Evolutionary conservation across 1,140 invertebrate species (phyloP).

Genomic region (Ceratina calcarata): DNA sequence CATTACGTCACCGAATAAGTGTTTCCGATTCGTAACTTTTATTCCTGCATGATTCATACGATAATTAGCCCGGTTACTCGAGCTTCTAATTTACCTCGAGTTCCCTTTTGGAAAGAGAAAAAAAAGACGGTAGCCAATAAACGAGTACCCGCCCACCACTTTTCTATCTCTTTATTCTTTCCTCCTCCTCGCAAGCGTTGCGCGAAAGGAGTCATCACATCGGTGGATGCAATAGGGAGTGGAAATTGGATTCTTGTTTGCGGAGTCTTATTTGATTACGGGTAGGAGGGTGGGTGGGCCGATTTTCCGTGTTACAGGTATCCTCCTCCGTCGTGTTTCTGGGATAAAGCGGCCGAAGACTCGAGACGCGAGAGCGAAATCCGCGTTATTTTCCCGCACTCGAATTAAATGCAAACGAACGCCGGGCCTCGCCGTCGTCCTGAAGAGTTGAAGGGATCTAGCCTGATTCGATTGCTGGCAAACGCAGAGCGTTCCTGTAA

Average conservation of each 20-base stretch:
- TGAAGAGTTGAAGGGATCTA: too few species aligned
- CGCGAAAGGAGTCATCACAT: constrained; percentile 22
- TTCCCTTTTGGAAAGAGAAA: background rate
- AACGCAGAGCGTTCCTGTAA: background rate
- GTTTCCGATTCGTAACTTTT: too few species aligned
- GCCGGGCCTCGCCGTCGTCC: background rate
- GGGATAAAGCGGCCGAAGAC: background rate
- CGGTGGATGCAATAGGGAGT: background rate
- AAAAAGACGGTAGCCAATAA: background rate
- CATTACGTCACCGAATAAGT: too few species aligned
- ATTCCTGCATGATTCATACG: too few species aligned
- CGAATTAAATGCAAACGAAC: constrained; percentile 40
- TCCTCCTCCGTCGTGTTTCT: background rate
- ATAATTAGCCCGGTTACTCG: too few species aligned
- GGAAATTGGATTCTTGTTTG: constrained; percentile 53
- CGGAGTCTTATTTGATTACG: constrained; percentile 52
- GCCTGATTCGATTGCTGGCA: constrained; percentile 18
- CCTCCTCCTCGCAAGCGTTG: constrained; percentile 5
- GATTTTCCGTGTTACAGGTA: constrained; percentile 24
- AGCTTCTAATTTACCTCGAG: background rate
- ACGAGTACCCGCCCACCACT: background rate
- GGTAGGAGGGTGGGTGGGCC: background rate
- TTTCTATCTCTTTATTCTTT: constrained; percentile 4
- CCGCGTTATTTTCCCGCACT: constrained; percentile 19
- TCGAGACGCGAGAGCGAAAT: constrained; percentile 22